A percentile compares a stretch with the other conserved stretches of the same genome.
Conservation (phyloP, 1,140 invertebrate species). For the Platyscapa corneri region DNA sequence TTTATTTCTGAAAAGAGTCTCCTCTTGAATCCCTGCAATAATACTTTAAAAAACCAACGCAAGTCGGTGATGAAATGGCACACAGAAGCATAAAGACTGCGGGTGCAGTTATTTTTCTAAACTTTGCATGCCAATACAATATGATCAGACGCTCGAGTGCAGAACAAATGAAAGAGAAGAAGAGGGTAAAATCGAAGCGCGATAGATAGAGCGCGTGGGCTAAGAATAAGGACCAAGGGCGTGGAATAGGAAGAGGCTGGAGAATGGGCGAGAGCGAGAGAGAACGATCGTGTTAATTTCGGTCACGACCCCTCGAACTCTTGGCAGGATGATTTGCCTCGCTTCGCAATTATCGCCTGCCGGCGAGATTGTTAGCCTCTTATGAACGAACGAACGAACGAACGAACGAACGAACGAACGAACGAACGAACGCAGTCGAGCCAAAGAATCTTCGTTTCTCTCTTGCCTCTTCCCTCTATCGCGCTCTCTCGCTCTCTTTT, state of each 20-base stretch:
- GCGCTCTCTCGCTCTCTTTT: background rate
- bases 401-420: no score
- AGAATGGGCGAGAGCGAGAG: constrained; percentile 19
- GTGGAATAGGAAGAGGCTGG: background rate
- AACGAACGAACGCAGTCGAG: constrained; percentile 10
- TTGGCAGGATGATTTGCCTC: constrained; percentile 47
- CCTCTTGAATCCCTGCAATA: background rate
- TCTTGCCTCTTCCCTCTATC: background rate
- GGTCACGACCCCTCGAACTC: constrained; percentile 52
- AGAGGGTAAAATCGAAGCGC: constrained; percentile 2
- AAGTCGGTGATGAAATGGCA: background rate
- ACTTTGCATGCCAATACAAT: no score
- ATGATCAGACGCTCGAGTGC: background rate
- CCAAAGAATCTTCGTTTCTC: constrained; percentile 45
- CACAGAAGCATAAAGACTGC: background rate
- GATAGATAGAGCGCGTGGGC: constrained; percentile 10
- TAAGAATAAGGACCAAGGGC: background rate
- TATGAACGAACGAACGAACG: constrained; percentile 42
- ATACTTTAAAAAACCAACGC: no score
- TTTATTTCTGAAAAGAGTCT: background rate
- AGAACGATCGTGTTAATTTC: constrained; percentile 51
- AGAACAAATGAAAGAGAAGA: background rate
- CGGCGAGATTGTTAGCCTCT: constrained; percentile 52
- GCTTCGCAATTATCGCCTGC: constrained; percentile 51
- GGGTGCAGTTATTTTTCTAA: background rate